phyloP scores from a whole-genome alignment of 1,140 invertebrate species.

The Drosophila ironensis region DNA sequence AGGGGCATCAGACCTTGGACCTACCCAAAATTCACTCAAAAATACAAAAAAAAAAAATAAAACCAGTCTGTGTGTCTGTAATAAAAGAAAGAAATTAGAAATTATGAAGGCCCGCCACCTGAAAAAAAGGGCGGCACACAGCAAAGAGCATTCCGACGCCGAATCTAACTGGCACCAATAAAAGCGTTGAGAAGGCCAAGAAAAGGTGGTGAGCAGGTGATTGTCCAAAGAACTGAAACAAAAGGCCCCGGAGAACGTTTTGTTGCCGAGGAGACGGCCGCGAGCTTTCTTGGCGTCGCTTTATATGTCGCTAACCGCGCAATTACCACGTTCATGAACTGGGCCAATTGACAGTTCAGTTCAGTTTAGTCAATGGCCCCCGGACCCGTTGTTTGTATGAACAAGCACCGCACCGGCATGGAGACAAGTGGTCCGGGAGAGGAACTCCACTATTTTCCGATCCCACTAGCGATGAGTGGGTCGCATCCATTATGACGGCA shows the following conservation, averaged over 20 bases:
- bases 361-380: not conserved
- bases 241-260: slow-evolving; percentile 46
- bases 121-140: slow-evolving; percentile 47
- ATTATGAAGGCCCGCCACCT: slow-evolving; percentile 28
- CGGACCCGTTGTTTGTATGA: slow-evolving; percentile 17
- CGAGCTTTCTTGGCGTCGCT: slow-evolving; percentile 25
- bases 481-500: slow-evolving; percentile 31
- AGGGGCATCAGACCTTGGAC: not conserved
- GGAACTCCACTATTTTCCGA: slow-evolving; percentile 31
- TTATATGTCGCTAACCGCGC: slow-evolving; percentile 67
- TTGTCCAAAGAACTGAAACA: slow-evolving; percentile 27
- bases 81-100: slow-evolving; percentile 58
- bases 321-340: slow-evolving; percentile 75
- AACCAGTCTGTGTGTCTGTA: slow-evolving; percentile 33
- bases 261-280: not conserved
- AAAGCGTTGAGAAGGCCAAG: slow-evolving; percentile 35
- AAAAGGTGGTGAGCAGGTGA: slow-evolving; percentile 15
- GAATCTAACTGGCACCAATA: slow-evolving; percentile 21
- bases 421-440: slow-evolving; percentile 8
- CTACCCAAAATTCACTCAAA: too few relatives aligned
- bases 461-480: slow-evolving; percentile 27
- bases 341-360: slow-evolving; percentile 67
- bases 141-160: slow-evolving; percentile 35
- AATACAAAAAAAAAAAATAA: too few relatives aligned
- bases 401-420: not conserved